Evolutionary conservation across 2,797 vertebrate species (phyloP).

Genomic region (Masticophis lateralis): DNA sequence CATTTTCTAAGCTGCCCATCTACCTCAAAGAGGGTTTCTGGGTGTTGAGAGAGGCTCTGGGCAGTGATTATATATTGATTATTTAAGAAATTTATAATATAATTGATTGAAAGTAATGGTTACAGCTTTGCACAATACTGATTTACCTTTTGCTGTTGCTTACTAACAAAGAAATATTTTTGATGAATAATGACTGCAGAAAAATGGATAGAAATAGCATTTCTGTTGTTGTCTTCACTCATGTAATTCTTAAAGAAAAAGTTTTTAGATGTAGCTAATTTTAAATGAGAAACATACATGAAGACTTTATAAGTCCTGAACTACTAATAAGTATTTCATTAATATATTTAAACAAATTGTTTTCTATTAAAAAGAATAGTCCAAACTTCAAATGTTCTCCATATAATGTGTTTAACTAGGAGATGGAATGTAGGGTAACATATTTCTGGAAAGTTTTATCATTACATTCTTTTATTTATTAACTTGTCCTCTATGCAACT

Average conservation of each 20-base stretch:
- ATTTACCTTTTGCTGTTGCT: not conserved
- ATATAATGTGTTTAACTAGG: not conserved
- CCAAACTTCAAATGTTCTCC: not conserved
- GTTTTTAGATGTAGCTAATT: not conserved
- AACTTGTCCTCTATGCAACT: not conserved
- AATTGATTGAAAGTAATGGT: not conserved
- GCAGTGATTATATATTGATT: not conserved
- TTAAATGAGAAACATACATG: not conserved
- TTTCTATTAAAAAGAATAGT: not conserved
- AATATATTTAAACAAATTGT: not conserved
- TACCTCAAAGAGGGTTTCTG: not conserved
- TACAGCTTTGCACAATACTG: not conserved
- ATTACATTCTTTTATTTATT: not conserved
- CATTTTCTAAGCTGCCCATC: not conserved
- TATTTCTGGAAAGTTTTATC: not conserved
- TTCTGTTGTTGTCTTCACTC: not conserved
- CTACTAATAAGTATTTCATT: not conserved
- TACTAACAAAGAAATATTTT: not conserved
- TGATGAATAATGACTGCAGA: not conserved
- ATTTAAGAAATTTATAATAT: not conserved
- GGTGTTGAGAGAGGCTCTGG: not conserved
- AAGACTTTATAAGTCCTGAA: not conserved
- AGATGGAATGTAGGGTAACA: not conserved
- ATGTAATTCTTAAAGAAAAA: not conserved
- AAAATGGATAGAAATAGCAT: not conserved